A percentile compares a stretch with the other conserved stretches of the same genome.
Conservation (phyloP, 2,888 invertebrate genomes). For the Omphaloscelis lunosa region DNA sequence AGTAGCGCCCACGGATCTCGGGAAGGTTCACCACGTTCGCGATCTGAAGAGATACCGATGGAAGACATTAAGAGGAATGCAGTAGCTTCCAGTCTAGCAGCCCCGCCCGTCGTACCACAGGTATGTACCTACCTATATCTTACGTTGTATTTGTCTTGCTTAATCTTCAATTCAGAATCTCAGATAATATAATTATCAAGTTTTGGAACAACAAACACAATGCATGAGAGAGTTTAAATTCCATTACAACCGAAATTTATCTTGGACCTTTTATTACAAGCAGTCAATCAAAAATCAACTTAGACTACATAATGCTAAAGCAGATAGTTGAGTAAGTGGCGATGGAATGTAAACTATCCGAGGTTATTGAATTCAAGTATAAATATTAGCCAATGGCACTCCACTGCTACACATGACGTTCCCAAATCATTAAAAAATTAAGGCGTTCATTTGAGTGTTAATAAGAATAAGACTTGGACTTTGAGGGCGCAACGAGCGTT, state of each 20-base stretch:
- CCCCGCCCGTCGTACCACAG: conserved; percentile 68
- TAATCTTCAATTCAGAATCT: conserved; percentile 25
- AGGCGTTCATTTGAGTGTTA: background rate
- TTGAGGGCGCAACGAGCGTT: background rate
- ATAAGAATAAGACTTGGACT: no score
- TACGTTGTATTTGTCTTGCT: conserved; percentile 22
- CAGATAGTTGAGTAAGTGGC: background rate
- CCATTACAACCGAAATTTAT: background rate
- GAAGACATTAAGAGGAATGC: conserved; percentile 93
- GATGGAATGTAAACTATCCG: conserved; percentile 4
- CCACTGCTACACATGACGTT: conserved; percentile 21
- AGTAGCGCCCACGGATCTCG: conserved; percentile 91
- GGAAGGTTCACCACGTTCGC: conserved; percentile 94
- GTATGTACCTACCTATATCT: conserved; percentile 56
- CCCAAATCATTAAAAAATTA: background rate
- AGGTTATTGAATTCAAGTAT: conserved; percentile 31
- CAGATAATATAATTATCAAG: conserved; percentile 16
- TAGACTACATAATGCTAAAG: background rate
- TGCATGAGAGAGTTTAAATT: conserved; percentile 1
- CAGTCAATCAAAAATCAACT: background rate
- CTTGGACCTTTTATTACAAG: background rate
- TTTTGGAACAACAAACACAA: background rate
- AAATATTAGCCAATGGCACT: conserved; percentile 18
- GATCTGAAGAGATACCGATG: conserved; percentile 95
- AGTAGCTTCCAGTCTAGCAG: conserved; percentile 81